phyloP scores from a whole-genome alignment of 1,140 invertebrate genomes.

The Drosophila persimilis region DNA sequence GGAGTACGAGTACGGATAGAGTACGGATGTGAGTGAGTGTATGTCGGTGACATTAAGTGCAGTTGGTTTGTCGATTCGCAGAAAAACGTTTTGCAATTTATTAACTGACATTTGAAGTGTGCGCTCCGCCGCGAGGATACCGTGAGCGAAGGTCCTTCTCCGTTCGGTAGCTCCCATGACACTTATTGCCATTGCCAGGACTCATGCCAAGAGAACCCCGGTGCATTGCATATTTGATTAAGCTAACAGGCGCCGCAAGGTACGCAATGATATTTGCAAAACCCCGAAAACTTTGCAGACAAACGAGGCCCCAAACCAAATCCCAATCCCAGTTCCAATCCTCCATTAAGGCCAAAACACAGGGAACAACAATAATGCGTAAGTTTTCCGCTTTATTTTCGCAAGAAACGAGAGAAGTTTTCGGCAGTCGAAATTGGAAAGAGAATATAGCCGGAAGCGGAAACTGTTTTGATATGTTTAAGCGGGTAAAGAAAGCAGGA shows the following conservation, averaged over 20 bases:
- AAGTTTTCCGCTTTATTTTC: constrained; percentile 21
- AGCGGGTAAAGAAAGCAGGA: background rate
- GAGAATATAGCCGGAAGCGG: constrained; percentile 57
- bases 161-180: no score
- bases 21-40: constrained; percentile 2
- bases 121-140: background rate
- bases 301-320: constrained; percentile 23
- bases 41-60: constrained; percentile 64
- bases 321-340: no score
- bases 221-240: constrained; percentile 58
- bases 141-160: background rate
- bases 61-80: constrained; percentile 63
- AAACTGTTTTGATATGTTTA: constrained; percentile 58
- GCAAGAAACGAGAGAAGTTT: no score
- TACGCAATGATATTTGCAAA: constrained; percentile 65
- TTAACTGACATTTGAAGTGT: constrained; percentile 67
- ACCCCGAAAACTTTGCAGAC: constrained; percentile 59
- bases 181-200: no score
- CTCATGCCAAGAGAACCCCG: no score
- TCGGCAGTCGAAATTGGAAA: constrained; percentile 21
- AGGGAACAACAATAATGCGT: constrained; percentile 45
- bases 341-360: constrained; percentile 43
- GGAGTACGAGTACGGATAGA: background rate
- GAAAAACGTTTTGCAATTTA: constrained; percentile 70
- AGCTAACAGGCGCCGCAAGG: constrained; percentile 48